Evolutionary conservation across 2,888 invertebrate genomes (phyloP), one percentile per base, ranked within the genome.

Genomic region (Vannuccia rotundouncinata): DNA sequence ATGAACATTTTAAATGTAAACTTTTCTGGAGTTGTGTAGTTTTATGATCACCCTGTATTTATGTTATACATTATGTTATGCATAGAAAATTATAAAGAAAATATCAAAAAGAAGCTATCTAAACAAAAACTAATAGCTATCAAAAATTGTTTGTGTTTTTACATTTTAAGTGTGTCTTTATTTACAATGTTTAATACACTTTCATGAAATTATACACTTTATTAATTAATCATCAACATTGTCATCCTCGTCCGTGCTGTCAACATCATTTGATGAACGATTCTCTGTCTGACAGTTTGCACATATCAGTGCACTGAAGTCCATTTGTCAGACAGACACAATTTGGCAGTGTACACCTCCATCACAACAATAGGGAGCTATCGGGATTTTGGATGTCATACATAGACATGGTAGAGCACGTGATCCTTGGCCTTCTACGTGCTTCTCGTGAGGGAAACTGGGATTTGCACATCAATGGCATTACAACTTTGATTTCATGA

Each of bases 271-370:
- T 80, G 80, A 45, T 45, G 45, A 45, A 45, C 30, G 74, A 73
- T 31, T 28, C 60, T 17, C 30, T 81, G 25, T 59, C 31, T 0
- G 78, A 83, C 30, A 73, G 83, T 59, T 82, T 82, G 0, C 83
- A 83, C 75, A 17, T 81, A 77, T 83, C 83, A 77, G 13, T 31
- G 10, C 82, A 83, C 77, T 81, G 80, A 29, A 81, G 83, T n/a
- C 30, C 83, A 10, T 1, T 66, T 59, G 82, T 83, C 60, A 45
- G 45, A 45, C 45, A 45, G 5, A 45, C 17, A n/a, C n/a, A n/a
- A n/a, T n/a, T n/a, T n/a, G n/a, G 17, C 83, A 0, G 29, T 77
- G 17, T 74, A 82, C 1, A 82, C 82, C 59, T 80, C 82, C 31
- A n/a, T n/a, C n/a, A n/a, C n/a, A n/a, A n/a, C n/a, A n/a, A n/a